Conservation (phyloP, 35 echinoderm and acorn worm species). For the Ophiothrix spiculata region DNA sequence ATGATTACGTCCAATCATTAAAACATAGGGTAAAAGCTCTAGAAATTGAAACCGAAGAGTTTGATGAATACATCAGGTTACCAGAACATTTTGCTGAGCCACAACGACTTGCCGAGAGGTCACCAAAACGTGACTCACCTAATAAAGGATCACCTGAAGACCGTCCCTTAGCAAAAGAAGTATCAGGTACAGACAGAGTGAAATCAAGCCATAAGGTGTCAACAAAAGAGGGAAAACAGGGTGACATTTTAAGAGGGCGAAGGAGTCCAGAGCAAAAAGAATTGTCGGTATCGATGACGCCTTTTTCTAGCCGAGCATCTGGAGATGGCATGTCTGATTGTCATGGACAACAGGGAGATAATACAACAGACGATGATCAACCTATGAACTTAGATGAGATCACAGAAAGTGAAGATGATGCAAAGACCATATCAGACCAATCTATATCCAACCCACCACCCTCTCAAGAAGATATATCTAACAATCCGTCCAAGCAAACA, state of each 20-base stretch:
- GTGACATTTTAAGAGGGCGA: too few species aligned
- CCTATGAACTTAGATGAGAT: not conserved
- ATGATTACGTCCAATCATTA: not conserved
- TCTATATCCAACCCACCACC: not conserved
- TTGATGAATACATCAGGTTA: not conserved
- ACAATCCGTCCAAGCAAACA: not conserved
- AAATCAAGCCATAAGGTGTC: too few species aligned
- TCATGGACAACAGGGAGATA: not conserved
- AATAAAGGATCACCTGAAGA: too few species aligned
- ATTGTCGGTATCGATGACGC: not conserved
- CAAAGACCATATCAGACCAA: not conserved
- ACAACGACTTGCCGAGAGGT: not conserved
- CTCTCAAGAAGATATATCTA: not conserved
- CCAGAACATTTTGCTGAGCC: not conserved
- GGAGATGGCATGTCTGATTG: slow-evolving; percentile 1
- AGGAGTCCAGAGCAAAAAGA: too few species aligned
- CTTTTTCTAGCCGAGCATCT: not conserved
- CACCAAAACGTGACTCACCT: not conserved
- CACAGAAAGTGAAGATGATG: not conserved
- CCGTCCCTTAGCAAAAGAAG: too few species aligned
- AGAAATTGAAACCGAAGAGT: not conserved
- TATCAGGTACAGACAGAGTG: too few species aligned
- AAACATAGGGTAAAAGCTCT: not conserved
- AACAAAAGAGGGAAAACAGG: too few species aligned
- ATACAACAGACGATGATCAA: not conserved